These are phyloP conservation scores for Colletes collaris DNA, from an alignment of 2,888 invertebrate genomes.

Conservation along the genomic window DNA sequence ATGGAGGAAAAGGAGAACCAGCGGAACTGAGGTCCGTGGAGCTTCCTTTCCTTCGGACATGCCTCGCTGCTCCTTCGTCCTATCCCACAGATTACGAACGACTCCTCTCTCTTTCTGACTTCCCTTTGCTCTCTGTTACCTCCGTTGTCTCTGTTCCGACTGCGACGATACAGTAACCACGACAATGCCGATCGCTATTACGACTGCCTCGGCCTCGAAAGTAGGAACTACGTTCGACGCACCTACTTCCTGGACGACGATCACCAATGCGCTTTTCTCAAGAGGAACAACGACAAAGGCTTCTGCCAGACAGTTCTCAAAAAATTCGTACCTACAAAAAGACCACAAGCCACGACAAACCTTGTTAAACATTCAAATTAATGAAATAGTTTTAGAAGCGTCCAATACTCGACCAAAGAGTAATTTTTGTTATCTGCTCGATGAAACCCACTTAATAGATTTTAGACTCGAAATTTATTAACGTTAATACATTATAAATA, in stretches of 20 bases:
- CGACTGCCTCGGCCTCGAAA: conserved; percentile 67
- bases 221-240: conserved; percentile 71
- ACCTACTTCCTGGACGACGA: conserved; percentile 70
- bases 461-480: no score
- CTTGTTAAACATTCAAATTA: no score
- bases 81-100: conserved; percentile 80
- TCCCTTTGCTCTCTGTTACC: conserved; percentile 25
- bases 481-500: no score
- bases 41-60: conserved; percentile 82
- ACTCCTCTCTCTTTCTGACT: conserved; percentile 55
- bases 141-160: conserved; percentile 36
- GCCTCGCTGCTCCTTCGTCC: conserved; percentile 80
- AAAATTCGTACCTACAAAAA: no score
- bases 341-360: no score
- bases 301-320: not conserved
- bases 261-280: conserved; percentile 7
- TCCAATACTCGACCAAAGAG: no score
- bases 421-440: no score
- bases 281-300: conserved; percentile 4
- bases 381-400: no score
- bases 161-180: conserved; percentile 55
- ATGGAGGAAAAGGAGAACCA: conserved; percentile 79
- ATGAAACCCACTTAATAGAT: no score
- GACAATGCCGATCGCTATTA: conserved; percentile 77
- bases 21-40: conserved; percentile 83